phyloP scores from a whole-genome alignment of 2,113 vertebrate species.

The Serilophus lunatus region DNA sequence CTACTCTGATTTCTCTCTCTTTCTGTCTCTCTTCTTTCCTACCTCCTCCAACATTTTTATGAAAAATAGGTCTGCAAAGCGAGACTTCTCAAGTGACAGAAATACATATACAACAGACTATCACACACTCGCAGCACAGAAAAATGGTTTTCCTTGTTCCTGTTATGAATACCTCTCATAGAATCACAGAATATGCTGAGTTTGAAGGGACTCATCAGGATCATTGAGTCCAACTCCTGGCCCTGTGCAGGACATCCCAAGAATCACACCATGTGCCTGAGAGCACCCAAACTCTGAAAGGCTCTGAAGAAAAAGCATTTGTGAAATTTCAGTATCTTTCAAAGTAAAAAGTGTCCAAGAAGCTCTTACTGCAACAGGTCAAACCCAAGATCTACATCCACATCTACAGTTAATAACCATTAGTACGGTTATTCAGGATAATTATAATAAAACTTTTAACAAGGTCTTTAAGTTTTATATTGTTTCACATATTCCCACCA shows the following conservation, averaged over 20 bases:
- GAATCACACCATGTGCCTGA: not conserved
- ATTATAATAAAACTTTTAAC: not conserved
- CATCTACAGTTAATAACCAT: not conserved
- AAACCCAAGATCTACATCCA: accelerated
- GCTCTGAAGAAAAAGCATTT: not conserved
- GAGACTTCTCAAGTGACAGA: not conserved
- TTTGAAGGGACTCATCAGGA: not conserved
- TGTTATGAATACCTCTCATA: not conserved
- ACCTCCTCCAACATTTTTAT: not conserved
- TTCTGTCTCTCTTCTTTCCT: not conserved
- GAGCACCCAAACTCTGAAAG: not conserved
- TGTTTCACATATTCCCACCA: not conserved
- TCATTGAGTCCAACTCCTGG: not conserved
- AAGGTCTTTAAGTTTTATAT: not conserved
- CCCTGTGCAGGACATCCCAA: not conserved
- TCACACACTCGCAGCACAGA: not conserved
- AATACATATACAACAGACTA: not conserved
- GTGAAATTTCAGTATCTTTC: not conserved
- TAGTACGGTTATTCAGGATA: not conserved
- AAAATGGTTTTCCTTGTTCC: not conserved
- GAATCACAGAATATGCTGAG: not conserved
- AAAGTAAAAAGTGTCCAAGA: not conserved
- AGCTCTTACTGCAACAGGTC: not conserved
- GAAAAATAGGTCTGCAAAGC: not conserved
- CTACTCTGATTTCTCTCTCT: not conserved